phyloP scores from a whole-genome alignment of 1,140 invertebrate species.

The Drosophila punjabiensis region DNA sequence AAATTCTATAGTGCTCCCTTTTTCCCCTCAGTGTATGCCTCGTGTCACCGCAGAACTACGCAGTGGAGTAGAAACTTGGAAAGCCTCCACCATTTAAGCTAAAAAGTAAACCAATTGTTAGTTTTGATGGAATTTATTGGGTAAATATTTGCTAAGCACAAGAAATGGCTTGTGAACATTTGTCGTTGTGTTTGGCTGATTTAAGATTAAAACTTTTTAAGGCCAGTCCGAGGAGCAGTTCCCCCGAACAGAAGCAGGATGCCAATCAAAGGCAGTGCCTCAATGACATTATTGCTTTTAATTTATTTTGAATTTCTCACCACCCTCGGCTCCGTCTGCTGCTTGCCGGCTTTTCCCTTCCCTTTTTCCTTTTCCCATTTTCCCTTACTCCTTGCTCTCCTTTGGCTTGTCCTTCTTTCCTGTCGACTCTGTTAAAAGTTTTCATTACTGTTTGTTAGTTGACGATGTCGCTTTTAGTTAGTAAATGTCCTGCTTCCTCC shows the following conservation, averaged over 20 bases:
- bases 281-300: slow-evolving; percentile 60
- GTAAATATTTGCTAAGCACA: slow-evolving; percentile 75
- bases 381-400: background rate
- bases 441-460: slow-evolving; percentile 59
- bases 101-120: slow-evolving; percentile 81
- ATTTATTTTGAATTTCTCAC: slow-evolving; percentile 54
- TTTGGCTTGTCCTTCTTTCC: background rate
- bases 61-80: slow-evolving; percentile 26
- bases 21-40: slow-evolving; percentile 5
- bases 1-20: background rate
- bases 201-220: slow-evolving; percentile 75
- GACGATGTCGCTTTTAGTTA: slow-evolving; percentile 45
- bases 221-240: background rate
- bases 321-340: background rate
- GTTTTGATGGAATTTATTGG: slow-evolving; percentile 82
- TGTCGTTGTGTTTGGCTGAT: slow-evolving; percentile 61
- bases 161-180: slow-evolving; percentile 70
- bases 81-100: slow-evolving; percentile 55
- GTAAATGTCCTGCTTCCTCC: slow-evolving; percentile 19
- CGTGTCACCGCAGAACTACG: slow-evolving; percentile 36
- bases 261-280: slow-evolving; percentile 32
- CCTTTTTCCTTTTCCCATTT: background rate
- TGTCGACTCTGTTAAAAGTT: slow-evolving; percentile 48
- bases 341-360: background rate
- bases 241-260: background rate